These are phyloP conservation scores for Falco cherrug DNA, from an alignment of 2,797 vertebrate genomes.

Conservation along the genomic window DNA sequence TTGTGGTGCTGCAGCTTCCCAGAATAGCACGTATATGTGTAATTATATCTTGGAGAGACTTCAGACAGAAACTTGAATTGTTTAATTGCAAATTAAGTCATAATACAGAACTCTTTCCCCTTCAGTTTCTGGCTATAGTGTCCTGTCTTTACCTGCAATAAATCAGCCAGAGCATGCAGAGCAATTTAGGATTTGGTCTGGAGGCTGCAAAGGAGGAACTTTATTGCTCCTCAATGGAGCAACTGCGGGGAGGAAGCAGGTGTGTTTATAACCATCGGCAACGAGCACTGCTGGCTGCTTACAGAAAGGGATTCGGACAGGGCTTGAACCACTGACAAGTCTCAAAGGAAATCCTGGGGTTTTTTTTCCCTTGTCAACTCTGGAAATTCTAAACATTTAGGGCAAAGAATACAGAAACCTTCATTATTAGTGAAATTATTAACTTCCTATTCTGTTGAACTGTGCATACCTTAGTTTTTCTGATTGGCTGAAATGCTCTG, in stretches of 20 bases:
- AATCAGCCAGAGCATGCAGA: slow-evolving; percentile 53
- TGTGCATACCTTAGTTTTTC: neutral
- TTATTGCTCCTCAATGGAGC: slow-evolving; percentile 58
- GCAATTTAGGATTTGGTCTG: slow-evolving; percentile 57
- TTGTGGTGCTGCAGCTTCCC: neutral
- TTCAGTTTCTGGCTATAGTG: neutral
- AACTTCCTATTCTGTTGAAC: neutral
- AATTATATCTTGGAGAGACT: slow-evolving; percentile 7
- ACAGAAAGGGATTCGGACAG: slow-evolving; percentile 24
- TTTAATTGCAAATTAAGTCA: slow-evolving; percentile 54
- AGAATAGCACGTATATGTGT: neutral
- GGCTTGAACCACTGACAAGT: slow-evolving; percentile 24
- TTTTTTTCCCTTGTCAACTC: neutral
- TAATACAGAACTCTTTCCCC: neutral
- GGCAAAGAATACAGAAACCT: neutral
- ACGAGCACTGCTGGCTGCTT: slow-evolving; percentile 44
- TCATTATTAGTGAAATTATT: neutral
- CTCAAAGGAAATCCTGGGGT: slow-evolving; percentile 47
- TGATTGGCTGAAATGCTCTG: neutral
- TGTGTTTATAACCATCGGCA: slow-evolving; percentile 69
- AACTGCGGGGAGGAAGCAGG: slow-evolving; percentile 63
- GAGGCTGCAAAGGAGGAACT: slow-evolving; percentile 55
- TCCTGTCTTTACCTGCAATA: slow-evolving; percentile 39
- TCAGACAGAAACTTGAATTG: slow-evolving; percentile 41
- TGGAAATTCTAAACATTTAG: neutral